A percentile compares a stretch with the other conserved stretches of the same genome.
Evolutionary conservation across 2,113 vertebrate species (phyloP).

Genomic region (Notarius lentiginosus): DNA sequence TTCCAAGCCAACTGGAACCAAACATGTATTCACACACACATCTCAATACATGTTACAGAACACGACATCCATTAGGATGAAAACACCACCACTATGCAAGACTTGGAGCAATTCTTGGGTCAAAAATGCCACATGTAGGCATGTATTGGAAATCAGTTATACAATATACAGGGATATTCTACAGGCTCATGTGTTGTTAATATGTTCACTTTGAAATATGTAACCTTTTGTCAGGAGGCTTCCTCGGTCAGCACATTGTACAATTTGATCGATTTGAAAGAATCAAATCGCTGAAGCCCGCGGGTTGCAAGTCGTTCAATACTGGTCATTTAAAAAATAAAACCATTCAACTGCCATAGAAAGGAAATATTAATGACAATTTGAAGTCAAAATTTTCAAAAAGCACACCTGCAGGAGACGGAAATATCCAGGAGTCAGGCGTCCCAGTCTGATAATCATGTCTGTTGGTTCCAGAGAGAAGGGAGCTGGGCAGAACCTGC

Average conservation of each 20-base stretch:
- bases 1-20: not conserved
- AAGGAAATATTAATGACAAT: not conserved
- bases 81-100: not conserved
- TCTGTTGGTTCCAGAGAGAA: conserved; percentile 16
- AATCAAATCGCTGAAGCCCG: not conserved
- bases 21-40: not conserved
- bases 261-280: not conserved
- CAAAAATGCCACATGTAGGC: not conserved
- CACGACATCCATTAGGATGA: not conserved
- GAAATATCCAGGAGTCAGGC: conserved; percentile 91
- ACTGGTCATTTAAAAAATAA: not conserved
- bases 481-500: not conserved
- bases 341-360: not conserved
- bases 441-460: conserved; percentile 87
- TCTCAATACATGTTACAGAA: not conserved
- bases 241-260: not conserved
- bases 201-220: not conserved
- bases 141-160: not conserved
- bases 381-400: not conserved
- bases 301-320: not conserved
- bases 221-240: not conserved
- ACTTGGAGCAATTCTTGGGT: not conserved
- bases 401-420: conserved; percentile 84
- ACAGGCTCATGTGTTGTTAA: not conserved
- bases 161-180: not conserved